A percentile compares a stretch with the other conserved stretches of the same genome.
phyloP scores from a whole-genome alignment of 2,797 vertebrate genomes.

The Sparidentex hasta region DNA sequence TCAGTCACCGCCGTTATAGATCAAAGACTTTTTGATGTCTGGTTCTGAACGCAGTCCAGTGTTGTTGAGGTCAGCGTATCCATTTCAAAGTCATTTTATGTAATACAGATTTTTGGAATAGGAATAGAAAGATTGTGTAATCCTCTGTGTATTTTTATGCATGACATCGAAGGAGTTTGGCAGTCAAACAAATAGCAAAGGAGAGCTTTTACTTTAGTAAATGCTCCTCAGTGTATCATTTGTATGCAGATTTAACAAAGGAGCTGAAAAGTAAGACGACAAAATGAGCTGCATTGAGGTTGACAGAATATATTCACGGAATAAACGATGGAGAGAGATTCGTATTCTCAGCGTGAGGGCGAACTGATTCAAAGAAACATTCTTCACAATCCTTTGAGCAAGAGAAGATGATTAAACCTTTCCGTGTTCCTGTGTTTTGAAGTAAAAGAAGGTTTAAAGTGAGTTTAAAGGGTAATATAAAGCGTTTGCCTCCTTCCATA shows the following conservation, averaged over 20 bases:
- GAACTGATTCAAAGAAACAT: slow-evolving; percentile 27
- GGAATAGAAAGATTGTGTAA: not conserved
- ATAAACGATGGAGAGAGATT: not conserved
- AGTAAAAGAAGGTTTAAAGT: slow-evolving; percentile 1
- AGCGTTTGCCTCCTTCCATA: not conserved
- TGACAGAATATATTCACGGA: not conserved
- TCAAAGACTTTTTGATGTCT: not conserved
- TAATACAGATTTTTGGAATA: not conserved
- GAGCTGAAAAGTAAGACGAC: not conserved
- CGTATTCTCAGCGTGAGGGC: not conserved
- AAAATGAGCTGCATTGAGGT: not conserved
- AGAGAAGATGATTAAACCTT: slow-evolving; percentile 22
- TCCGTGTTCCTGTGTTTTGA: not conserved
- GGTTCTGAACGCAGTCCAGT: not conserved
- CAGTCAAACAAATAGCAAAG: not conserved
- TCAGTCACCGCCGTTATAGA: not conserved
- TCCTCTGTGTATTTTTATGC: not conserved
- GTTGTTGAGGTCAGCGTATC: not conserved
- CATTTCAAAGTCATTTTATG: not conserved
- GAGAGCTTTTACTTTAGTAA: not conserved
- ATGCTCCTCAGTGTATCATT: not conserved
- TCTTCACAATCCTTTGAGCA: slow-evolving; percentile 27
- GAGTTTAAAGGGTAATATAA: not conserved
- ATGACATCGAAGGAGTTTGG: not conserved
- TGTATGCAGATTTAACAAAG: not conserved